Conservation (phyloP, 2,113 vertebrate genomes). For the Solea senegalensis region DNA sequence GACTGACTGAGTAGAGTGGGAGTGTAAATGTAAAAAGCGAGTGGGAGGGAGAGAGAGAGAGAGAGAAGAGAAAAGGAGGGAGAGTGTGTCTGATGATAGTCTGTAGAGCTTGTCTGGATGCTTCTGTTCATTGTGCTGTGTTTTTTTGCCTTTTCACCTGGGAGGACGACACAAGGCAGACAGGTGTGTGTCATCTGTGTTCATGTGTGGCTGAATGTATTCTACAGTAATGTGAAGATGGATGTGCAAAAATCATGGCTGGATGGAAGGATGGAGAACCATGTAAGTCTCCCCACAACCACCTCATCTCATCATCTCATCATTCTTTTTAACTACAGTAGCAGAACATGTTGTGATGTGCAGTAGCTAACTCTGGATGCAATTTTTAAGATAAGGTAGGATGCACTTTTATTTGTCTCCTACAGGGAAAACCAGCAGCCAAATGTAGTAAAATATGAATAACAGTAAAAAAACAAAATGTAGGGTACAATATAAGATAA, state of each 20-base stretch:
- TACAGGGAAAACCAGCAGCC: too few relatives aligned
- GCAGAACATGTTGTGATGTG: too few relatives aligned
- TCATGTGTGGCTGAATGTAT: not conserved
- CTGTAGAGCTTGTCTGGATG: slow-evolving; percentile 69
- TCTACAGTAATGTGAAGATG: not conserved
- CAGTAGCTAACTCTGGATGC: too few relatives aligned
- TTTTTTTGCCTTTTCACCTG: slow-evolving; percentile 37
- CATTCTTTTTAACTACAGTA: too few relatives aligned
- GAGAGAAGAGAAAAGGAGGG: slow-evolving; percentile 49
- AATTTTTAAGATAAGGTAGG: too few relatives aligned
- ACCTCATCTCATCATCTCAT: too few relatives aligned
- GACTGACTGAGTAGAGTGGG: slow-evolving; percentile 71
- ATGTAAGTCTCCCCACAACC: not conserved
- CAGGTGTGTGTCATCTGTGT: slow-evolving; percentile 49
- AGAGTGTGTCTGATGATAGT: slow-evolving; percentile 60
- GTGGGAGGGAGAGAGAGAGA: slow-evolving; percentile 72
- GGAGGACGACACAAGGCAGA: slow-evolving; percentile 44
- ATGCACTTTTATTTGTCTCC: too few relatives aligned
- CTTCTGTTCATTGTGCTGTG: slow-evolving; percentile 48
- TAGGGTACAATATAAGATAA: not conserved
- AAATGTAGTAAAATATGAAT: too few relatives aligned
- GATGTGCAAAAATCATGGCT: slow-evolving; percentile 8
- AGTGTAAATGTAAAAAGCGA: slow-evolving; percentile 73
- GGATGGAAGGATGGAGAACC: slow-evolving; percentile 30
- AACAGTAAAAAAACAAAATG: too few relatives aligned